These are phyloP conservation scores for Drosophila colorata DNA, from an alignment of 2,888 invertebrate species.

Conservation along the genomic window DNA sequence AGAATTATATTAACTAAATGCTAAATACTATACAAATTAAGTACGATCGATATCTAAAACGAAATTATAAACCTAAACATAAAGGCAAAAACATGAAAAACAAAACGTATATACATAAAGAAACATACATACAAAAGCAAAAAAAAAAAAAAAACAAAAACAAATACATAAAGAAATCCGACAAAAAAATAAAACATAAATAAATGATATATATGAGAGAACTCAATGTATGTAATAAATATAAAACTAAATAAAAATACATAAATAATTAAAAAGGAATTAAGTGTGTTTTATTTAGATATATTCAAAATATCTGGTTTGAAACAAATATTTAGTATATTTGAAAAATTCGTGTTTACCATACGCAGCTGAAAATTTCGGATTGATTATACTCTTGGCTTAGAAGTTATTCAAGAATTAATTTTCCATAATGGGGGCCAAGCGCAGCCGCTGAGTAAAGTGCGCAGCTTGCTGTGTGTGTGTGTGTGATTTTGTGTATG, in stretches of 20 bases:
- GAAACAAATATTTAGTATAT: too few relatives aligned
- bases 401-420: too few relatives aligned
- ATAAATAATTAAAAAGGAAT: slow-evolving; percentile 68
- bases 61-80: slow-evolving; percentile 70
- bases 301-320: too few relatives aligned
- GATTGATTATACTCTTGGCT: too few relatives aligned
- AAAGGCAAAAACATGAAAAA: slow-evolving; percentile 53
- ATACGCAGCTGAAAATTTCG: too few relatives aligned
- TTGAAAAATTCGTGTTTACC: too few relatives aligned
- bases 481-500: too few relatives aligned
- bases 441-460: too few relatives aligned
- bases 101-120: slow-evolving; percentile 26
- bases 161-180: slow-evolving; percentile 32
- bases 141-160: slow-evolving; percentile 8
- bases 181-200: slow-evolving; percentile 39
- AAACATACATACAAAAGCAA: slow-evolving; percentile 16
- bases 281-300: not conserved
- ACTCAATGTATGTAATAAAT: slow-evolving; percentile 83
- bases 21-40: slow-evolving; percentile 71
- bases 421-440: too few relatives aligned
- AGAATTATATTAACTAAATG: slow-evolving; percentile 73
- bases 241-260: slow-evolving; percentile 76
- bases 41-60: slow-evolving; percentile 78
- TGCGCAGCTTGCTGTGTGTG: too few relatives aligned
- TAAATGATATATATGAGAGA: slow-evolving; percentile 72